These are phyloP conservation scores for Eulemur coronatus DNA, from an alignment of 2,797 vertebrate species.

Conservation along the genomic window DNA sequence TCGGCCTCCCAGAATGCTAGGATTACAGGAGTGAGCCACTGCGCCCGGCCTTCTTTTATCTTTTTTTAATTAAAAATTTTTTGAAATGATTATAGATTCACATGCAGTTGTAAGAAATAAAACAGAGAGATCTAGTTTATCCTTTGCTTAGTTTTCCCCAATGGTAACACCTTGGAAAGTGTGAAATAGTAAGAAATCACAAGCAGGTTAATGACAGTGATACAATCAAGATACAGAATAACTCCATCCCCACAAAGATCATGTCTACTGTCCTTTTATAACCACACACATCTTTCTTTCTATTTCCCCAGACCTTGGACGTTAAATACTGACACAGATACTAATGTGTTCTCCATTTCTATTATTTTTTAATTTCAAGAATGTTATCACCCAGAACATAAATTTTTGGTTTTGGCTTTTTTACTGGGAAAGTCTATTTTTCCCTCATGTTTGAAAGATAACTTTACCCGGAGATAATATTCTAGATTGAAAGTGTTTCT, in stretches of 20 bases:
- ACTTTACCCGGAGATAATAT: neutral
- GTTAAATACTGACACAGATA: neutral
- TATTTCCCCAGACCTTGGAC: neutral
- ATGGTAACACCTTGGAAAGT: neutral
- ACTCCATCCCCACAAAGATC: neutral
- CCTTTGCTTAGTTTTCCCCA: neutral
- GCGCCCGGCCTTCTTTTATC: neutral
- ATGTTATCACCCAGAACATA: neutral
- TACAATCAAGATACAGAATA: neutral
- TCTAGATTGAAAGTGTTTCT: neutral
- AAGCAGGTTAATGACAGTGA: neutral
- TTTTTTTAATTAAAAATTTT: neutral
- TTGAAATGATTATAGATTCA: neutral
- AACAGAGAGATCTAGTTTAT: neutral
- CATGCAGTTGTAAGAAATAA: neutral
- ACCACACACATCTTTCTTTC: neutral
- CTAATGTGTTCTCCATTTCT: neutral
- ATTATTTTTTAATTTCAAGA: neutral
- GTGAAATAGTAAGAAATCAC: neutral
- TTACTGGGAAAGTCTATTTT: neutral
- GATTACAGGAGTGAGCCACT: no score
- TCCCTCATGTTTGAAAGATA: neutral
- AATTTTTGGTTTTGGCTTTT: neutral
- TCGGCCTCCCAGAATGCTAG: no score
- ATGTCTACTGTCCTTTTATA: neutral